Evolutionary conservation across 2,888 invertebrate species (phyloP).

Genomic region (Brachypalpus laphriformis): DNA sequence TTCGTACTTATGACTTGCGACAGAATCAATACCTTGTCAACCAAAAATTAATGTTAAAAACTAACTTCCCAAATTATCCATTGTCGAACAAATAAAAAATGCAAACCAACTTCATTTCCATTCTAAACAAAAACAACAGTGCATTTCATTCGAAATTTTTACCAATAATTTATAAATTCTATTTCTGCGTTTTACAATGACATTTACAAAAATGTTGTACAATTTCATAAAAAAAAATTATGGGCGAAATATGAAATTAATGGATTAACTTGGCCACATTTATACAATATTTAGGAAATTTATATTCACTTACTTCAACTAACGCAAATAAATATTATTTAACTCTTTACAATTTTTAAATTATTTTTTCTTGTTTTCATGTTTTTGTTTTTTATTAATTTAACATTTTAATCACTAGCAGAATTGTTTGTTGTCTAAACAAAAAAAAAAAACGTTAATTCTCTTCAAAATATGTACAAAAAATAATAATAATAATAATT

Average conservation of each 20-base stretch:
- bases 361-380: slow-evolving; percentile 8
- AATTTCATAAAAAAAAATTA: slow-evolving; percentile 24
- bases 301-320: slow-evolving; percentile 46
- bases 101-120: background rate
- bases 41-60: too few relatives aligned
- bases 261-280: slow-evolving; percentile 21
- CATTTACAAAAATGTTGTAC: slow-evolving; percentile 55
- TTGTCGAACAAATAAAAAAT: background rate
- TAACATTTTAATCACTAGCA: slow-evolving; percentile 67
- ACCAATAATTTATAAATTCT: slow-evolving; percentile 43
- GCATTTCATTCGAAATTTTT: slow-evolving; percentile 24
- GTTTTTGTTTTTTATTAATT: slow-evolving; percentile 9
- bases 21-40: too few relatives aligned
- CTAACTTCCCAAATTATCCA: too few relatives aligned
- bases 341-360: slow-evolving; percentile 65
- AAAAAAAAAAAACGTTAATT: slow-evolving; percentile 28
- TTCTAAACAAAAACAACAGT: slow-evolving; percentile 15
- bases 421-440: slow-evolving; percentile 34
- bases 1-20: too few relatives aligned
- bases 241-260: slow-evolving; percentile 13
- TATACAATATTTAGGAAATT: slow-evolving; percentile 31
- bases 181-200: slow-evolving; percentile 51
- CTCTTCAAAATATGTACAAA: slow-evolving; percentile 58
- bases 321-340: slow-evolving; percentile 72
- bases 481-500: slow-evolving; percentile 54